phyloP scores from a whole-genome alignment of 2,797 vertebrate genomes.

The Denticeps clupeoides region DNA sequence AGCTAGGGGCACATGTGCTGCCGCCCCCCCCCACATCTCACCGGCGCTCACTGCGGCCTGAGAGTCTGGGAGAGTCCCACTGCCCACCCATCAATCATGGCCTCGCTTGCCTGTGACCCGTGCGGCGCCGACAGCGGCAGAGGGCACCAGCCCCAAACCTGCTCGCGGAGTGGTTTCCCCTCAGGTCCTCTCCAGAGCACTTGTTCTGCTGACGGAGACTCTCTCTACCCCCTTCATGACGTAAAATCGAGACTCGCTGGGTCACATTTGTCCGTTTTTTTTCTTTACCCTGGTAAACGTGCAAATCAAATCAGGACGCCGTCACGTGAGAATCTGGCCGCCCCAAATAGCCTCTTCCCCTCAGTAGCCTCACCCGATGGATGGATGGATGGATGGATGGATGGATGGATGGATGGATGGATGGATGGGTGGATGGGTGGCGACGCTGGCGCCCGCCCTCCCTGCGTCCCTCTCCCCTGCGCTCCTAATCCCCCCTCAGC shows the following conservation, averaged over 20 bases:
- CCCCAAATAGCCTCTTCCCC: no score
- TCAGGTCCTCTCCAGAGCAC: neutral
- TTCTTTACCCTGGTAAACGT: no score
- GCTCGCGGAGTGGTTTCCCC: neutral
- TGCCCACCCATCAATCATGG: conserved; percentile 12
- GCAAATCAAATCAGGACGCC: no score
- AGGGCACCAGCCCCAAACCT: conserved; percentile 37
- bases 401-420: no score
- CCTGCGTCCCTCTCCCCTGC: conserved; percentile 24
- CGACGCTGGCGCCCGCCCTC: neutral
- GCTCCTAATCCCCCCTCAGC: conserved; percentile 26
- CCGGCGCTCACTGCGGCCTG: conserved; percentile 3
- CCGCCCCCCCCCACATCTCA: neutral
- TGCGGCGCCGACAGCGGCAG: conserved; percentile 52
- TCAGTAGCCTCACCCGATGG: no score
- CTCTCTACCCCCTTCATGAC: no score
- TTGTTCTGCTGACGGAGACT: neutral
- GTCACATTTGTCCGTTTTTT: no score
- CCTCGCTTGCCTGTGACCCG: conserved; percentile 42
- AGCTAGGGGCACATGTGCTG: conserved; percentile 13
- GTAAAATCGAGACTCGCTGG: no score
- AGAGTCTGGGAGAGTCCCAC: conserved; percentile 20
- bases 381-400: no score
- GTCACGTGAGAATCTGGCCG: no score
- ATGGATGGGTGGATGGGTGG: neutral